These are phyloP conservation scores for Acronicta leporina DNA, from an alignment of 2,888 invertebrate species.

Conservation along the genomic window DNA sequence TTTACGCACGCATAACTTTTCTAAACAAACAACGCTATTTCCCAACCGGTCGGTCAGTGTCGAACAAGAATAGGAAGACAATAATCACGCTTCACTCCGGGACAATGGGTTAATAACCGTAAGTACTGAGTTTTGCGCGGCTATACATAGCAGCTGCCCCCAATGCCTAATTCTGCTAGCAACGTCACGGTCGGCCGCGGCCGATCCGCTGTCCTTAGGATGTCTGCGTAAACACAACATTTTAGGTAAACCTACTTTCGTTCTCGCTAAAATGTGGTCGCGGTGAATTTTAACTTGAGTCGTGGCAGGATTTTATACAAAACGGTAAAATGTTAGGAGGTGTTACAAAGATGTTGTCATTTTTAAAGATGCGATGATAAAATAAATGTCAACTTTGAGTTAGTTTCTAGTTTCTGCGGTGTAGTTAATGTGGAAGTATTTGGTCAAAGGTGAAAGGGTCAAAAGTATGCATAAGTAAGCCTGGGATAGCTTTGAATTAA, in stretches of 20 bases:
- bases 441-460: no score
- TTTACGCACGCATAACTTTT: slow-evolving; percentile 9
- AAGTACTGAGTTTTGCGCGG: slow-evolving; percentile 45
- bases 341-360: neutral
- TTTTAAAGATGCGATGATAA: no score
- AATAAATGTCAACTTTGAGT: no score
- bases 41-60: slow-evolving; percentile 21
- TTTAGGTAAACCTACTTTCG: slow-evolving; percentile 49
- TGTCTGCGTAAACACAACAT: slow-evolving; percentile 29
- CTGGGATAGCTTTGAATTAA: no score
- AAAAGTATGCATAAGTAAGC: no score
- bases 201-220: slow-evolving; percentile 41
- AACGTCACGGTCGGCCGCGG: slow-evolving; percentile 43
- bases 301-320: slow-evolving; percentile 1
- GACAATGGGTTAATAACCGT: slow-evolving; percentile 55
- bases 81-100: slow-evolving; percentile 46
- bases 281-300: slow-evolving; percentile 1
- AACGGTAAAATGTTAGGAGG: neutral
- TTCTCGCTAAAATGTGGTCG: slow-evolving; percentile 24
- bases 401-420: no score
- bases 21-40: slow-evolving; percentile 22
- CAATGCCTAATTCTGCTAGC: slow-evolving; percentile 51
- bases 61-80: slow-evolving; percentile 47
- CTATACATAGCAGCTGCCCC: slow-evolving; percentile 56
- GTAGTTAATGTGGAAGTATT: no score